Conservation (phyloP, 2,113 vertebrate genomes). For the Tricholaema leucomelas region DNA sequence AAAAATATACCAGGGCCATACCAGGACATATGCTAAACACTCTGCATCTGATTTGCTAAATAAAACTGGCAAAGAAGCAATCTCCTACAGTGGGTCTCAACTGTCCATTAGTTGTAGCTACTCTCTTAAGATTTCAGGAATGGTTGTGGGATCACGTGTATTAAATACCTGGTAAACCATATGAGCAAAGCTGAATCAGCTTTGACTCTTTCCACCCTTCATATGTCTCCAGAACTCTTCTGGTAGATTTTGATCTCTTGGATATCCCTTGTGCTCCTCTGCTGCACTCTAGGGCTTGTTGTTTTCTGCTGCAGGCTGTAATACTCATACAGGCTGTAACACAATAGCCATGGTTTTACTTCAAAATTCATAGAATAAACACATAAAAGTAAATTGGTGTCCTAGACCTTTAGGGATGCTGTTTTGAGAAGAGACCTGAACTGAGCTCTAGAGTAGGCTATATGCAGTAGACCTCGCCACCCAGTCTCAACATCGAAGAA, state of each 20-base stretch:
- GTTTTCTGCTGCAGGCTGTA: background rate
- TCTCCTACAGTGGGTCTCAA: background rate
- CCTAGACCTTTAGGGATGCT: background rate
- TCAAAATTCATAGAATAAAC: background rate
- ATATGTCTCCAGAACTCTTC: background rate
- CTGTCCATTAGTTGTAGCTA: background rate
- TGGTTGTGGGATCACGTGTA: background rate
- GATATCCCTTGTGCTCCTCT: background rate
- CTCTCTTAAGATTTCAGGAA: background rate
- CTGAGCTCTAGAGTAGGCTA: background rate
- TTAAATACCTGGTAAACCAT: background rate
- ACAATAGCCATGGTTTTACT: background rate
- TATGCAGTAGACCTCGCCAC: background rate
- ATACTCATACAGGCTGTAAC: background rate
- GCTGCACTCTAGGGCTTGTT: background rate
- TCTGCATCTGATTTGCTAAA: background rate
- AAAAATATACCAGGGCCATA: background rate
- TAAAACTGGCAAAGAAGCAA: background rate
- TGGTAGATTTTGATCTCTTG: background rate
- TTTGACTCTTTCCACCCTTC: background rate
- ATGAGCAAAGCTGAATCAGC: background rate
- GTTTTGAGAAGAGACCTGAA: background rate
- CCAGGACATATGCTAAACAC: background rate
- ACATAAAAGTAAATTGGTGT: background rate
- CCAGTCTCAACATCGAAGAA: background rate